These are phyloP conservation scores for Diacarnus erythraeanus DNA, from an alignment of 37 sponge, comb jelly and placozoan species.

Conservation along the genomic window DNA sequence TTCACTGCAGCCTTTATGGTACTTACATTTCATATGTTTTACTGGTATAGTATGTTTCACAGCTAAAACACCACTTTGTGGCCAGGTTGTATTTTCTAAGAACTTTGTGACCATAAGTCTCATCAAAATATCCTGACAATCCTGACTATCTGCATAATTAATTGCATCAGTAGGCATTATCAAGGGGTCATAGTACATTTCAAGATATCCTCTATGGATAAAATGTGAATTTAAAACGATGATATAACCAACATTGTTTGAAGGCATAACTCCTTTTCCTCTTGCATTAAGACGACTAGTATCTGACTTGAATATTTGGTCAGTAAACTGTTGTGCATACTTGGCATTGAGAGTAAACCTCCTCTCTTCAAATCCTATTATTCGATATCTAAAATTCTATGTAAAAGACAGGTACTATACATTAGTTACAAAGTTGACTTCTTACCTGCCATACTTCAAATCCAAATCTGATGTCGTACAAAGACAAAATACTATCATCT, in stretches of 20 bases:
- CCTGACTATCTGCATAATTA: slow-evolving; percentile 17
- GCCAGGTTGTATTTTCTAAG: slow-evolving; percentile 3
- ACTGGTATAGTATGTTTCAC: background rate
- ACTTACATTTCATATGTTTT: background rate
- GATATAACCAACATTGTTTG: background rate
- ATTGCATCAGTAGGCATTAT: background rate
- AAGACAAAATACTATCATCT: slow-evolving; percentile 26
- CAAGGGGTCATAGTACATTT: slow-evolving; percentile 26
- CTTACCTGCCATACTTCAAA: slow-evolving; percentile 44
- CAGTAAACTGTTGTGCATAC: background rate
- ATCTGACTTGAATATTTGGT: background rate
- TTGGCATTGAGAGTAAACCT: background rate
- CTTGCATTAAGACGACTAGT: background rate
- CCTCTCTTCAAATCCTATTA: slow-evolving; percentile 39
- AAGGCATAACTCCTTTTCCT: background rate
- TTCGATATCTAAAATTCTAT: slow-evolving; percentile 24
- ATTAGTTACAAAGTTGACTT: background rate
- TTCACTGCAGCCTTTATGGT: too few relatives aligned
- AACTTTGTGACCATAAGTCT: slow-evolving; percentile 33
- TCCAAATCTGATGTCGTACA: slow-evolving; percentile 5
- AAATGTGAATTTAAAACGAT: background rate
- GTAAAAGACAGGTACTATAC: background rate
- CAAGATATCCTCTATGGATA: slow-evolving; percentile 34
- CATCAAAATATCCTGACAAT: slow-evolving; percentile 41
- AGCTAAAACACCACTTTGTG: slow-evolving; percentile 5